Conservation (phyloP, 1,140 invertebrate species). For the Muscidifurax raptorellus region DNA sequence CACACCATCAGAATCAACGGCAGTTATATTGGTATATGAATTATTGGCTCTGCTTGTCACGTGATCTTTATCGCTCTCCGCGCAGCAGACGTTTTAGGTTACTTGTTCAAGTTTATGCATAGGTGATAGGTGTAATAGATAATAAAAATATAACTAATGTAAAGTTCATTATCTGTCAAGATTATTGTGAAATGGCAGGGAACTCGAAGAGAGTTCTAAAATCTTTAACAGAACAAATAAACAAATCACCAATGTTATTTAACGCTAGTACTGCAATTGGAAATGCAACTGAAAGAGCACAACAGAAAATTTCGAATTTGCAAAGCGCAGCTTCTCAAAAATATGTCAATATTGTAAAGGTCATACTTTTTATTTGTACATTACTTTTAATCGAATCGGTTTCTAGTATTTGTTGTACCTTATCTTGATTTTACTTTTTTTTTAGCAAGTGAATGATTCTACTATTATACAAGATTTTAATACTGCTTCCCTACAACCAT, state of each 20-base stretch:
- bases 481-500: conserved; percentile 55
- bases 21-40: too few species aligned
- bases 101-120: neutral
- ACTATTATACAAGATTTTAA: conserved; percentile 66
- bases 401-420: neutral
- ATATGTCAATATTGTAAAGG: conserved; percentile 66
- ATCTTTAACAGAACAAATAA: conserved; percentile 53
- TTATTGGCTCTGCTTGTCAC: too few species aligned
- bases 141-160: neutral
- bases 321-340: conserved; percentile 63
- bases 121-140: neutral
- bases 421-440: conserved; percentile 24
- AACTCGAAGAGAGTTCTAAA: conserved; percentile 61
- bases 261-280: conserved; percentile 58
- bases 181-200: conserved; percentile 54
- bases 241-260: conserved; percentile 58
- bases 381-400: neutral
- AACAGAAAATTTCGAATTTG: conserved; percentile 59
- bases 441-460: conserved; percentile 63
- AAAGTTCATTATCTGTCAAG: neutral
- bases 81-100: neutral
- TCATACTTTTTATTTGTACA: conserved; percentile 52
- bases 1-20: too few species aligned
- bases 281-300: conserved; percentile 61
- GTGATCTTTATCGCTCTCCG: too few species aligned